Conservation (phyloP, 2,113 vertebrate genomes). For the Euleptes europaea region DNA sequence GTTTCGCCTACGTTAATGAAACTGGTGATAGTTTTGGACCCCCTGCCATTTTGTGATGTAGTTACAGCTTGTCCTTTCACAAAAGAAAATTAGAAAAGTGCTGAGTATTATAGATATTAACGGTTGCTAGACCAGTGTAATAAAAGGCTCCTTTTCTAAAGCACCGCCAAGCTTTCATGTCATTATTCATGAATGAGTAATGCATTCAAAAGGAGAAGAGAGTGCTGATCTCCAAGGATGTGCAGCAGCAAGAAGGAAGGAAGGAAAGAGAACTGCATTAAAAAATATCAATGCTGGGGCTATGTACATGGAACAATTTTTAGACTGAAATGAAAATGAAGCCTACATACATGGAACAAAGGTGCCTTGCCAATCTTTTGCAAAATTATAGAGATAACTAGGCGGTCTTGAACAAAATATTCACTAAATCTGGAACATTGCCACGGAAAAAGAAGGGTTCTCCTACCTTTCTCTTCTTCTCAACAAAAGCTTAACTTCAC, state of each 20-base stretch:
- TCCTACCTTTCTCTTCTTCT: not conserved
- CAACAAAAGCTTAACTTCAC: not conserved
- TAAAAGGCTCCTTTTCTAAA: slow-evolving; percentile 67
- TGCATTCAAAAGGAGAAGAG: slow-evolving; percentile 50
- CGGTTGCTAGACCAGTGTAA: slow-evolving; percentile 67
- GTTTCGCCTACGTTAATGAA: slow-evolving; percentile 62
- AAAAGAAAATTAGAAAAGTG: slow-evolving; percentile 75
- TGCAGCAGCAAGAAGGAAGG: slow-evolving; percentile 45
- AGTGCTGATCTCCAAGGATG: slow-evolving; percentile 60
- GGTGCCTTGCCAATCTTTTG: not conserved
- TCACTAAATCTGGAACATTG: not conserved
- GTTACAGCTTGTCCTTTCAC: slow-evolving; percentile 65
- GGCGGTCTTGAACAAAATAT: not conserved
- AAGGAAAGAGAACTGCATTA: slow-evolving; percentile 49
- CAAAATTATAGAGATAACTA: not conserved
- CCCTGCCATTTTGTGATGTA: slow-evolving; percentile 56
- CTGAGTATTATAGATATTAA: slow-evolving; percentile 74
- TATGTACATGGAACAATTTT: slow-evolving; percentile 27
- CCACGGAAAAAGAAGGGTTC: not conserved
- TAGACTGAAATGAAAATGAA: slow-evolving; percentile 43
- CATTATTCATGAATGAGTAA: slow-evolving; percentile 74
- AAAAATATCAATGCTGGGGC: slow-evolving; percentile 17
- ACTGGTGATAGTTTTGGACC: slow-evolving; percentile 56
- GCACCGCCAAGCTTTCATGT: slow-evolving; percentile 69
- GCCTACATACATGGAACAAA: slow-evolving; percentile 14